phyloP scores from a whole-genome alignment of 2,797 vertebrate genomes.

The Brachymystax lenok region DNA sequence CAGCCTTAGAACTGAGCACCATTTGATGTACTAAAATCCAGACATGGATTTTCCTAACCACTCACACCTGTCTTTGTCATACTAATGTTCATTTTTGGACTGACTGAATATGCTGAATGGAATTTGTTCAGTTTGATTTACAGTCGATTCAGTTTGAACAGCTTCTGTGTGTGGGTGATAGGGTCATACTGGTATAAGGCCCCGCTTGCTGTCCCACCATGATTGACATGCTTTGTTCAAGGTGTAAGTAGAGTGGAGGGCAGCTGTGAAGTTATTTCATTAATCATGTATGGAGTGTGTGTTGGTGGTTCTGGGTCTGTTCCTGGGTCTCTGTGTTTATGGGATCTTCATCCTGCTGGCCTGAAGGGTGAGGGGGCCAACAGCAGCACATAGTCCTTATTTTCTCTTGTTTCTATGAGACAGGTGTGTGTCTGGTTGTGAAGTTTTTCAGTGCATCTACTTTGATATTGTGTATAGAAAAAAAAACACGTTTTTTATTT shows the following conservation, averaged over 20 bases:
- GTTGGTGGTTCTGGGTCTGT: not conserved
- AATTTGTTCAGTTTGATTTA: not conserved
- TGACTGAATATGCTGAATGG: not conserved
- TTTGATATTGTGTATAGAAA: not conserved
- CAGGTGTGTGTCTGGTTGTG: constrained; percentile 4
- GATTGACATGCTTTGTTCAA: not conserved
- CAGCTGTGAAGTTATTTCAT: too few relatives aligned
- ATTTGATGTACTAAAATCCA: constrained; percentile 29
- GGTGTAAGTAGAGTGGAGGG: not conserved
- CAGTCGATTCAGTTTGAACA: not conserved
- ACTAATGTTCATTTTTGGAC: not conserved
- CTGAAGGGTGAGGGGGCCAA: not conserved
- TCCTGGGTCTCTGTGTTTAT: not conserved
- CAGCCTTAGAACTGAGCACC: constrained; percentile 54
- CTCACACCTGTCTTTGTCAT: not conserved
- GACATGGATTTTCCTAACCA: constrained; percentile 3
- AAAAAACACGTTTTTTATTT: not conserved
- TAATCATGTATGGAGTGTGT: not conserved
- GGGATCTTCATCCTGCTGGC: not conserved
- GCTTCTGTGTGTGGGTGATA: not conserved
- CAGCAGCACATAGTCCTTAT: constrained; percentile 24
- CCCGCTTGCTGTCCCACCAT: too few relatives aligned
- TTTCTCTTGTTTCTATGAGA: constrained; percentile 10
- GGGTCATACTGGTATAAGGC: not conserved
- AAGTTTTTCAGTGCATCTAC: not conserved